Base-by-base conservation (phyloP, 2,797 vertebrate genomes). In the Babyrousa celebensis region DNA sequence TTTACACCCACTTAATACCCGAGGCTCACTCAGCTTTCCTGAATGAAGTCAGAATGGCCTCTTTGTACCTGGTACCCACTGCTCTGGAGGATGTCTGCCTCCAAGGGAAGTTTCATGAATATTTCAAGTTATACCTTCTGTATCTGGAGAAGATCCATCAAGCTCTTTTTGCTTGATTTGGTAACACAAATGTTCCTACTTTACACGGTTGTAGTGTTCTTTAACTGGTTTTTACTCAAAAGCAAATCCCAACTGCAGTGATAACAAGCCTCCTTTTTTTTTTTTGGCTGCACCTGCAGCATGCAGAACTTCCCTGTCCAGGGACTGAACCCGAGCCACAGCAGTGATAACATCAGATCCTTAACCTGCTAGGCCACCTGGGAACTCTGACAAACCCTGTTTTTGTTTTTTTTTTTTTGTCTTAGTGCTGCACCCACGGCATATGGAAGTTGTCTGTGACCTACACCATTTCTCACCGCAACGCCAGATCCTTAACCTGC, bases 181-280 rank as follows among this genome's bases (percentile, higher is more conserved):
- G 2, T 68, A 70, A 79, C 43, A 40, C 6, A 54, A 12, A 58
- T 29, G 60, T 70, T 77, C 83, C 71, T 65, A 63, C 36, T 87
- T 56, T 94, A 94, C 36, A 67, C 5, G 58, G 77, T 27, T 40
- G 54, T 52, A 25, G 75, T 1, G 29, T 29, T 65, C 71, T 60
- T 85, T 77, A 84, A 77, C 29, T 67, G 25, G 16, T 94, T 84
- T 68, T 70, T 16, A 89, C 36, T 89, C 67, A 43, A 63, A 84
- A 84, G 52, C 29, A 89, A 78, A 89, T 68, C 36, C 54, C 62
- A 85, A 78, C n/a, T 36, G 1, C 20, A 54, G 58, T 20, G 27
- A 63, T 56, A 52, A 78, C 3, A 77, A n/a, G 43, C 89, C 43
- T 48, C 43, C 9, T 48, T 6, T 48, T 48, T 48, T 6, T 48